phyloP scores from a whole-genome alignment of 2,113 vertebrate species.

The Vulpes lagopus region DNA sequence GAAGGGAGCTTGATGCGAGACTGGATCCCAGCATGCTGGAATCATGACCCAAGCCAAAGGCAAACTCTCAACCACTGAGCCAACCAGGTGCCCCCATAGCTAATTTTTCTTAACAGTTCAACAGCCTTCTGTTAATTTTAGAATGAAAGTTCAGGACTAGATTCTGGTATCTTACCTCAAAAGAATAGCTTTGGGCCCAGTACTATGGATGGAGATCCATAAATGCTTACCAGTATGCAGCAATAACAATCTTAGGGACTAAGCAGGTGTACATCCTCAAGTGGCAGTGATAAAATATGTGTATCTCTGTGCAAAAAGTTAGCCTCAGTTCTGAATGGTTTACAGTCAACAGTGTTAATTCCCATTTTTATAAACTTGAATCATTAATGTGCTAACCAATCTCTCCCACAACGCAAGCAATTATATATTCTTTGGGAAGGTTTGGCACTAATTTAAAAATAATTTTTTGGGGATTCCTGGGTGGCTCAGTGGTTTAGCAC shows the following conservation, averaged over 20 bases:
- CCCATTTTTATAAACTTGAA: not conserved
- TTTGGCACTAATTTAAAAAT: not conserved
- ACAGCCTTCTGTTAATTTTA: not conserved
- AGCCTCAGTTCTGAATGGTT: not conserved
- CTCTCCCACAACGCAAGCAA: not conserved
- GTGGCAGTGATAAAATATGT: not conserved
- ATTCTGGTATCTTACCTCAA: not conserved
- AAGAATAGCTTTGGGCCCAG: not conserved
- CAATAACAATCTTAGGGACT: not conserved
- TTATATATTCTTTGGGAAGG: not conserved
- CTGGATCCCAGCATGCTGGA: too few species aligned
- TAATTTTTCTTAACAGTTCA: constrained; percentile 35
- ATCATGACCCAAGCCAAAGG: too few species aligned
- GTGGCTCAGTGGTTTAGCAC: too few species aligned
- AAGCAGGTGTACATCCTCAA: not conserved
- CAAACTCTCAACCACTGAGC: too few species aligned
- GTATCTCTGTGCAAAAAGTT: not conserved
- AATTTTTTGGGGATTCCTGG: too few species aligned
- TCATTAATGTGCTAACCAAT: not conserved
- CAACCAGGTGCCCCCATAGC: not conserved
- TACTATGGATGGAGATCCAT: not conserved
- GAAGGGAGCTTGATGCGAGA: too few species aligned
- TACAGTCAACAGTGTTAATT: not conserved
- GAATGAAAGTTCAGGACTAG: not conserved
- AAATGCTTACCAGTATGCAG: not conserved